These are phyloP conservation scores for Drosophila ercepeae DNA, from an alignment of 1,140 invertebrate species.

Conservation along the genomic window DNA sequence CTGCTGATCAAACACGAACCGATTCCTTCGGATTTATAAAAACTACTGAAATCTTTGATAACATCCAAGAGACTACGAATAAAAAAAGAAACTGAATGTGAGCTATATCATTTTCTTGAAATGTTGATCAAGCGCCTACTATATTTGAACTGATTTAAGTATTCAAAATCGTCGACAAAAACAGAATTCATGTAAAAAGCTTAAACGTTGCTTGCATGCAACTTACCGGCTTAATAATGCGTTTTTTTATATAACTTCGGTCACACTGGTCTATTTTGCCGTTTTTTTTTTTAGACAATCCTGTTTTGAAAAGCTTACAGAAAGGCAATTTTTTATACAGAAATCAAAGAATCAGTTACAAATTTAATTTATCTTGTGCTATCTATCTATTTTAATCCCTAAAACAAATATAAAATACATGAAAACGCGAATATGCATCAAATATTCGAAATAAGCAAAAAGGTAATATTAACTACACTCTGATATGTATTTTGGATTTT, in stretches of 20 bases:
- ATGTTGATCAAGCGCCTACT: slow-evolving; percentile 4
- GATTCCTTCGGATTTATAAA: slow-evolving; percentile 61
- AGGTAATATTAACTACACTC: not conserved
- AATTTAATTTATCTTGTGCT: no score
- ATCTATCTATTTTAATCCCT: no score
- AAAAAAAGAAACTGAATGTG: slow-evolving; percentile 19
- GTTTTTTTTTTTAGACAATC: not conserved
- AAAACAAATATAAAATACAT: not conserved
- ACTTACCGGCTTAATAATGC: no score
- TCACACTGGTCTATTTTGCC: not conserved
- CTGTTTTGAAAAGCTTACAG: no score
- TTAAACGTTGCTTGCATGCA: no score
- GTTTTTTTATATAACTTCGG: not conserved
- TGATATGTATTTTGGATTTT: not conserved
- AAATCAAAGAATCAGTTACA: no score
- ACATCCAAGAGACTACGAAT: slow-evolving; percentile 4
- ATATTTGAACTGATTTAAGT: no score
- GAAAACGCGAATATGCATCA: not conserved
- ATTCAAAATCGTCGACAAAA: no score
- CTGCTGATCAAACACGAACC: slow-evolving; percentile 58
- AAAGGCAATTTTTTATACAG: no score
- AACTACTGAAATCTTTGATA: slow-evolving; percentile 57
- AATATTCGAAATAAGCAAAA: not conserved
- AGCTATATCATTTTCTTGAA: not conserved
- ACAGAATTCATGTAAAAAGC: no score